Conservation (phyloP, 1,140 invertebrate species). For the Drosophila bocqueti region DNA sequence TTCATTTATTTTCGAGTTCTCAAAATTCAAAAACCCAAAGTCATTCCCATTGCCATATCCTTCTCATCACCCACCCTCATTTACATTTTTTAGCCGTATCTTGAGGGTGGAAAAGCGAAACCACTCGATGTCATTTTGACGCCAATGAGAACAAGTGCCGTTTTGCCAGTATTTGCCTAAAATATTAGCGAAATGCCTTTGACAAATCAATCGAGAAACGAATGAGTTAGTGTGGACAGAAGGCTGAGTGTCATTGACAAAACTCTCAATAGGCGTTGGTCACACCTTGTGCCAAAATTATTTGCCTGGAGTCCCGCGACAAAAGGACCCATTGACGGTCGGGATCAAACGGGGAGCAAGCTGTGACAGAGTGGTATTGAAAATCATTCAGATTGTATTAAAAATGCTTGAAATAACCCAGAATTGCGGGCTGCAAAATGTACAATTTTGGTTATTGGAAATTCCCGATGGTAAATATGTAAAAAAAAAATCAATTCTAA, state of each 20-base stretch:
- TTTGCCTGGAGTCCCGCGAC: conserved; percentile 46
- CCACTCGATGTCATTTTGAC: conserved; percentile 76
- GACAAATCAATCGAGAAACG: conserved; percentile 72
- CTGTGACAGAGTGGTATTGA: conserved; percentile 38
- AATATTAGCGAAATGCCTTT: conserved; percentile 74
- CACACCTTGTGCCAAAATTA: conserved; percentile 51
- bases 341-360: conserved; percentile 63
- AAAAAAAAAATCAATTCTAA: not conserved
- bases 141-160: conserved; percentile 34
- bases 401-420: not conserved
- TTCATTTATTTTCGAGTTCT: not conserved
- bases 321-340: conserved; percentile 58
- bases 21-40: not conserved
- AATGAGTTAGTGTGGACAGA: conserved; percentile 44
- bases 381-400: conserved; percentile 37
- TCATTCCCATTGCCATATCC: not conserved
- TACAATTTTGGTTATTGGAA: not conserved
- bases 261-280: conserved; percentile 35
- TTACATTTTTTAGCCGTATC: conserved; percentile 22
- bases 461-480: not conserved
- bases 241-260: conserved; percentile 53
- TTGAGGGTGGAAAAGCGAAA: conserved; percentile 41
- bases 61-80: conserved; percentile 1
- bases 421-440: not conserved
- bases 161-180: conserved; percentile 69